phyloP scores from a whole-genome alignment of 2,888 invertebrate genomes.

The Norana najaformis region DNA sequence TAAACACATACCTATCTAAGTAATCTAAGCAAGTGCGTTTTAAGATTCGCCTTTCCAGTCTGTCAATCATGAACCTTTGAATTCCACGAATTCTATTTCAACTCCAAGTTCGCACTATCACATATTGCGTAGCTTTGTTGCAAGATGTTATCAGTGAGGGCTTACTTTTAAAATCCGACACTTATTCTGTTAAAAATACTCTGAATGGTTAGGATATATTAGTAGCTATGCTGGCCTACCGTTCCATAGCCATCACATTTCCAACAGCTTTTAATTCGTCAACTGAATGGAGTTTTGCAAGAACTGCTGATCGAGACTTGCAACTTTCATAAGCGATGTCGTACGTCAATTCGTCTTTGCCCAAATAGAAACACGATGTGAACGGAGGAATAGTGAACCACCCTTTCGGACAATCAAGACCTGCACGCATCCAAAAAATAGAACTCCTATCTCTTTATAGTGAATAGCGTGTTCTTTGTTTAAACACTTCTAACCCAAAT shows the following conservation, averaged over 20 bases:
- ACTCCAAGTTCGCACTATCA: background rate
- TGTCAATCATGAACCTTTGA: background rate
- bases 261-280: background rate
- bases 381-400: background rate
- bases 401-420: background rate
- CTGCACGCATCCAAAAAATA: background rate
- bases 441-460: too few relatives aligned
- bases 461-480: too few relatives aligned
- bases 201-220: too few relatives aligned
- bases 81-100: background rate
- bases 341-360: background rate
- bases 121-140: too few relatives aligned
- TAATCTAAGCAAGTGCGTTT: too few relatives aligned
- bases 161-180: too few relatives aligned
- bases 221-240: background rate
- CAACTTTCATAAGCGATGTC: background rate
- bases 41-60: background rate
- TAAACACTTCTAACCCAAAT: too few relatives aligned
- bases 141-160: too few relatives aligned
- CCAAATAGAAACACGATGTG: background rate
- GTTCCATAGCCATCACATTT: background rate
- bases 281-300: background rate
- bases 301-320: background rate
- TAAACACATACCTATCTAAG: too few relatives aligned
- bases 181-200: too few relatives aligned